Conservation (phyloP, 2,888 invertebrate genomes). For the Apamea monoglypha region DNA sequence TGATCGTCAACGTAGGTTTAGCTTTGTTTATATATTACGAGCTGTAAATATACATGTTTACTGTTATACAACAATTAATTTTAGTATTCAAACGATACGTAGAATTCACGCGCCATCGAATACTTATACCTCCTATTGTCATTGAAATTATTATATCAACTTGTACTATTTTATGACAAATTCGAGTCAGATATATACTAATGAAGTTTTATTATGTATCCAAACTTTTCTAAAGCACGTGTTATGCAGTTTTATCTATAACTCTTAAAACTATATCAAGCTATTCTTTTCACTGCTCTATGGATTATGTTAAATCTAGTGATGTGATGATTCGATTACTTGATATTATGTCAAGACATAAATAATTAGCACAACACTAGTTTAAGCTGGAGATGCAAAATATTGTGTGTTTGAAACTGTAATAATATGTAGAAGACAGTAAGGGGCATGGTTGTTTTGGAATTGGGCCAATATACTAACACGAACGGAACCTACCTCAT, state of each 20-base stretch:
- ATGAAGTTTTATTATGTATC: conserved; percentile 11
- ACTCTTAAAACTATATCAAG: conserved; percentile 3
- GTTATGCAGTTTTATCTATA: conserved; percentile 23
- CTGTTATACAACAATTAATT: conserved; percentile 38
- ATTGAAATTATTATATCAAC: conserved; percentile 24
- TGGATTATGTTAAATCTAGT: conserved; percentile 22
- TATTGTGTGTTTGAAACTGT: conserved; percentile 35
- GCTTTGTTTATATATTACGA: conserved; percentile 55
- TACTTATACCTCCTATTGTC: conserved; percentile 19
- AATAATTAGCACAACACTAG: conserved; percentile 19
- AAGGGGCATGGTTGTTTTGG: conserved; percentile 6
- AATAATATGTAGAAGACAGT: conserved; percentile 46
- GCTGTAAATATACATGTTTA: conserved; percentile 62
- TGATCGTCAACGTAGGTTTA: conserved; percentile 59
- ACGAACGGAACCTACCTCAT: background rate
- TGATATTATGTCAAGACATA: conserved; percentile 6
- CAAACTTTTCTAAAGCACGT: conserved; percentile 23
- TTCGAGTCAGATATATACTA: background rate
- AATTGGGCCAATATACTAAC: conserved; percentile 18
- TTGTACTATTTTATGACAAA: conserved; percentile 22
- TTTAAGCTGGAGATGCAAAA: conserved; percentile 10
- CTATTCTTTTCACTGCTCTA: conserved; percentile 17
- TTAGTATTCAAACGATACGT: conserved; percentile 43
- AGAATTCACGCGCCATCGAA: conserved; percentile 40
- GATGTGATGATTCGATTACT: conserved; percentile 25